Conservation (phyloP, 2,113 vertebrate species). For the Laterallus jamaicensis region DNA sequence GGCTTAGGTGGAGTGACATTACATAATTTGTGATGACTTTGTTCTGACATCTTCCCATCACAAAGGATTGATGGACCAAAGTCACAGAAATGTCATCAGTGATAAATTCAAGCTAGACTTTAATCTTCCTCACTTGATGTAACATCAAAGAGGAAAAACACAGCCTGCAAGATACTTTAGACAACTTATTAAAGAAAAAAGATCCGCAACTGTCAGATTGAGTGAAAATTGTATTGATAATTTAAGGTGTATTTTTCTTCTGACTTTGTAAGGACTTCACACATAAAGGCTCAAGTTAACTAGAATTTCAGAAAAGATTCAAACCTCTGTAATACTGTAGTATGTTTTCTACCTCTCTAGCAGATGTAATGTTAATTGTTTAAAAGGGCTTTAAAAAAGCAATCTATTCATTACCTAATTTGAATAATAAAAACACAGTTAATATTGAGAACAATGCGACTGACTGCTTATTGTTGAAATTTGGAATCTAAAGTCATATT, state of each 20-base stretch:
- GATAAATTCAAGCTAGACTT: conserved; percentile 59
- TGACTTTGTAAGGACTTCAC: background rate
- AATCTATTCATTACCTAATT: background rate
- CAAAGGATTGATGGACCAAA: conserved; percentile 43
- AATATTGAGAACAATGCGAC: background rate
- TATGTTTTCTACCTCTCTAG: background rate
- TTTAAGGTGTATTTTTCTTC: conserved; percentile 20
- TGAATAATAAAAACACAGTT: background rate
- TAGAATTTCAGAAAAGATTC: background rate
- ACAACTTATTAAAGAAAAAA: conserved; percentile 44
- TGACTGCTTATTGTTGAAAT: background rate
- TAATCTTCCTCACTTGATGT: conserved; percentile 52
- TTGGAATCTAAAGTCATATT: background rate
- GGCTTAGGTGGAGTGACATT: conserved; percentile 43
- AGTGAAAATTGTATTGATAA: conserved; percentile 46
- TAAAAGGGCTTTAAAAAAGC: background rate
- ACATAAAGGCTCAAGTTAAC: background rate
- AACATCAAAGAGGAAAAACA: conserved; percentile 59
- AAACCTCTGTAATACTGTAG: background rate
- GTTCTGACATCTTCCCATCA: conserved; percentile 56
- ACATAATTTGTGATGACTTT: conserved; percentile 52
- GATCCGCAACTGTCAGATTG: conserved; percentile 3
- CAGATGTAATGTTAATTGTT: background rate
- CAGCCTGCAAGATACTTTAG: conserved; percentile 54
- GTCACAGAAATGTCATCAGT: conserved; percentile 60